Percentiles rank a stretch among this genome's conserved stretches.
These are phyloP conservation scores for Mionectes macconnelli DNA, from an alignment of 2,113 vertebrate genomes.

Conservation along the genomic window DNA sequence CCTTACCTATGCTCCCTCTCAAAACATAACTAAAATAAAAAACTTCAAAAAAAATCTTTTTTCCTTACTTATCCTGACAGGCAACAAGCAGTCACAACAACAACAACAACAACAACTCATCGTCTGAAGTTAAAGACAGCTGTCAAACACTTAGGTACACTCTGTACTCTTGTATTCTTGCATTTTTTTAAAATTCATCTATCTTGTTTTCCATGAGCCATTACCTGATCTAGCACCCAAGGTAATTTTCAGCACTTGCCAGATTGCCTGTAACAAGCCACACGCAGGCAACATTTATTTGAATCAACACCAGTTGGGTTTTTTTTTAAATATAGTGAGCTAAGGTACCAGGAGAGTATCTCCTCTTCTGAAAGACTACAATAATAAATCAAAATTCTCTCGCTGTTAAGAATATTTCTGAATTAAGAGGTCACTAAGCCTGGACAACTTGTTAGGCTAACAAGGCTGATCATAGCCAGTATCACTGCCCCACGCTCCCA, in stretches of 20 bases:
- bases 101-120: not conserved
- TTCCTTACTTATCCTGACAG: not conserved
- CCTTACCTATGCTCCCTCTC: not conserved
- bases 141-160: not conserved
- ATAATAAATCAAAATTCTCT: not conserved
- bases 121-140: not conserved
- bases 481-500: fast-evolving
- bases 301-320: not conserved
- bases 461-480: not conserved
- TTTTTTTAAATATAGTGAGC: not conserved
- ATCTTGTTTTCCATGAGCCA: not conserved
- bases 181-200: not conserved
- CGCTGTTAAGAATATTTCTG: not conserved
- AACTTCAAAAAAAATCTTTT: not conserved
- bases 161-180: not conserved
- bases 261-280: not conserved
- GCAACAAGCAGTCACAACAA: not conserved
- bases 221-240: not conserved
- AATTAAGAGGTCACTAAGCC: not conserved
- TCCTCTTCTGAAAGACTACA: not conserved
- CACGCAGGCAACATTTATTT: not conserved
- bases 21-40: not conserved
- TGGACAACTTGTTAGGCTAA: not conserved
- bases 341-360: not conserved
- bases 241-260: not conserved